A percentile compares a stretch with the other conserved stretches of the same genome.
These are phyloP conservation scores for Cromileptes altivelis DNA, from an alignment of 2,113 vertebrate genomes.

Conservation along the genomic window DNA sequence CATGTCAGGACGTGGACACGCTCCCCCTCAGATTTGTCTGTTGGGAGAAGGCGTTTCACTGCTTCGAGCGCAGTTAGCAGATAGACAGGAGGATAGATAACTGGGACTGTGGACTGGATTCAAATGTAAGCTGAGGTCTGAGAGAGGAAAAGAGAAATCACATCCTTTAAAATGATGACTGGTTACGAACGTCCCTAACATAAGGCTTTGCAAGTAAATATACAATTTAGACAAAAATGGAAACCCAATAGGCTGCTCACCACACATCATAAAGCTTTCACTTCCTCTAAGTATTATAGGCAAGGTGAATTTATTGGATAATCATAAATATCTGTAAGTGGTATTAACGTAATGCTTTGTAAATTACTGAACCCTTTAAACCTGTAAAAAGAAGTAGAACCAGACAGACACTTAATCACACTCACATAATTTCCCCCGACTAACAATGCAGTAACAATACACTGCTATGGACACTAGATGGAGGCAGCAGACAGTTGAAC, in stretches of 20 bases:
- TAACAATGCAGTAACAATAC: not conserved
- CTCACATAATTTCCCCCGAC: not conserved
- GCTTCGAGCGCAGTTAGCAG: not conserved
- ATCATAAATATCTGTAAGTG: too few relatives aligned
- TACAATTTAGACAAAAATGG: not conserved
- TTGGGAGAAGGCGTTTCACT: not conserved
- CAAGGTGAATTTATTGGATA: too few relatives aligned
- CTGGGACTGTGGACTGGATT: not conserved
- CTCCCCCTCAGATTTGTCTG: not conserved
- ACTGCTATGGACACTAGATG: constrained; percentile 54
- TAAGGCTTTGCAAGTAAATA: not conserved
- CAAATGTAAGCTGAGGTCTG: too few relatives aligned
- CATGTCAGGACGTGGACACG: not conserved
- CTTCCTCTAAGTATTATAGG: not conserved
- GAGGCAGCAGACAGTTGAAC: constrained; percentile 21
- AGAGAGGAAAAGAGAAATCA: not conserved
- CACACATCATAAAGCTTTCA: not conserved
- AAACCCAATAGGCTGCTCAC: not conserved
- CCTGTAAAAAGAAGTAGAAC: not conserved
- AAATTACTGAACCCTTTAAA: not conserved
- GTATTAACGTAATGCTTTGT: not conserved
- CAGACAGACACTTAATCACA: not conserved
- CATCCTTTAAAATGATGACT: not conserved
- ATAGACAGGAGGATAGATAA: not conserved
- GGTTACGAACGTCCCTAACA: not conserved